phyloP scores from a whole-genome alignment of 2,113 vertebrate genomes.

The Rhipidura dahli region DNA sequence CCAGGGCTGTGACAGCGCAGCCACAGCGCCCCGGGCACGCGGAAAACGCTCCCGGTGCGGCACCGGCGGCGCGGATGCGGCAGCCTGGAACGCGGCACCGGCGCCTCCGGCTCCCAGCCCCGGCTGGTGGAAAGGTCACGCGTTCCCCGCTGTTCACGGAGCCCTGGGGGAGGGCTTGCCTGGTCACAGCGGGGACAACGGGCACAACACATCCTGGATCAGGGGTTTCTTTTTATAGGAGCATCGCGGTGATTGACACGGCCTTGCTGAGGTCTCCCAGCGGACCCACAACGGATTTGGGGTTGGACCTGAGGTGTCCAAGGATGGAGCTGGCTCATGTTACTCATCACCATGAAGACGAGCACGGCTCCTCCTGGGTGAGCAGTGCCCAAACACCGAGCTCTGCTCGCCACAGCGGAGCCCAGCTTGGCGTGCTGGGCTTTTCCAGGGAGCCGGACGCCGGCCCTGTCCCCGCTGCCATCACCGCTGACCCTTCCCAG shows the following conservation, averaged over 20 bases:
- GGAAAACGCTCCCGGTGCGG: fast-evolving
- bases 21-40: background rate
- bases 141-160: fast-evolving
- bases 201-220: too few relatives aligned
- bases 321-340: background rate
- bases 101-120: background rate
- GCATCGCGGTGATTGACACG: background rate
- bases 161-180: background rate
- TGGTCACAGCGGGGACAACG: background rate
- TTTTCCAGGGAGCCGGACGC: background rate
- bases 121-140: background rate
- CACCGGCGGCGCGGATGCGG: background rate
- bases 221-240: background rate
- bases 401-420: background rate
- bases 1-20: background rate
- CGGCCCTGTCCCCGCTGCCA: fast-evolving
- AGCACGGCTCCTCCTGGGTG: background rate
- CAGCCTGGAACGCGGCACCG: background rate
- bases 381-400: background rate
- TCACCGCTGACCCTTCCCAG: background rate
- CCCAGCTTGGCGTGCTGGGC: fast-evolving
- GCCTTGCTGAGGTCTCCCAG: background rate
- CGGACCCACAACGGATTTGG: background rate
- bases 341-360: background rate
- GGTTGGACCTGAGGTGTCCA: background rate